Conservation (phyloP, 2,888 invertebrate species). For the Drosophila mimetica region DNA sequence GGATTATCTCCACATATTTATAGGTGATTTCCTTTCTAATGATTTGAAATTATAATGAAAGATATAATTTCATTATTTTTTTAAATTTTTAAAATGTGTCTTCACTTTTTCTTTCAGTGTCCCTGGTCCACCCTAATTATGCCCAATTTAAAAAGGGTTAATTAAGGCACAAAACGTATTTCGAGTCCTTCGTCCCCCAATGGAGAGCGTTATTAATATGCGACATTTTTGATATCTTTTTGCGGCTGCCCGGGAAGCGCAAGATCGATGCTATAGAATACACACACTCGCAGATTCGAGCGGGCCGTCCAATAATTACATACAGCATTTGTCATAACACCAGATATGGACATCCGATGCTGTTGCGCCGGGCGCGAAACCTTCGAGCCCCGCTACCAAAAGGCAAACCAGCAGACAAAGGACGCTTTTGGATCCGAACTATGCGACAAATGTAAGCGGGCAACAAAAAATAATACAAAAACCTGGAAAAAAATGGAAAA, state of each 20-base stretch:
- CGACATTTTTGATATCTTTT: constrained; percentile 79
- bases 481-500: constrained; percentile 19
- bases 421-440: constrained; percentile 45
- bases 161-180: constrained; percentile 80
- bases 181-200: constrained; percentile 60
- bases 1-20: too few relatives aligned
- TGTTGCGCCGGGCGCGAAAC: constrained; percentile 64
- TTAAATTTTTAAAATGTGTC: not conserved
- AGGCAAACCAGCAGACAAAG: constrained; percentile 21
- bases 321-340: constrained; percentile 81
- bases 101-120: constrained; percentile 45
- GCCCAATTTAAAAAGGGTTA: constrained; percentile 83
- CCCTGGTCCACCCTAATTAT: constrained; percentile 67
- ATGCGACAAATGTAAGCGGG: constrained; percentile 70
- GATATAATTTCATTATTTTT: too few relatives aligned
- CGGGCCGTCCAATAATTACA: constrained; percentile 74
- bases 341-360: constrained; percentile 72
- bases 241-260: constrained; percentile 39
- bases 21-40: too few relatives aligned
- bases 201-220: constrained; percentile 79
- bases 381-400: constrained; percentile 31
- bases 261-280: constrained; percentile 45
- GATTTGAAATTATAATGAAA: too few relatives aligned
- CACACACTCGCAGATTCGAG: constrained; percentile 4
- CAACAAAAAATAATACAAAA: constrained; percentile 6